phyloP scores from a whole-genome alignment of 2,113 vertebrate species.

The Leptodactylus fuscus region DNA sequence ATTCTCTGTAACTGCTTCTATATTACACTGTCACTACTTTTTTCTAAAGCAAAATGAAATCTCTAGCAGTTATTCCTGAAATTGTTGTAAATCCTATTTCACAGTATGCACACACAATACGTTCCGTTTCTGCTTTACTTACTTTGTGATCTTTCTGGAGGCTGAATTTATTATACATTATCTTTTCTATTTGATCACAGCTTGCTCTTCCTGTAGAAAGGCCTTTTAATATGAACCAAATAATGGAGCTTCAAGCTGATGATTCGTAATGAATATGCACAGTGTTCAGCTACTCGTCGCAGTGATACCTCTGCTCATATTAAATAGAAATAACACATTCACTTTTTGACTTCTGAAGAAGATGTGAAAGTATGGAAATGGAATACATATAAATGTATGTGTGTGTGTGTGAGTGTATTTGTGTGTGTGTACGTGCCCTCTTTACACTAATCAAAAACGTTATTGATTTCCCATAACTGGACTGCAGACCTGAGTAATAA shows the following conservation, averaged over 20 bases:
- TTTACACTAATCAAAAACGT: too few species aligned
- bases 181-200: conserved; percentile 15
- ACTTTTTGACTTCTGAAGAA: background rate
- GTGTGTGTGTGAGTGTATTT: too few species aligned
- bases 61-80: background rate
- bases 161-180: background rate
- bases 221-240: background rate
- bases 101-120: background rate
- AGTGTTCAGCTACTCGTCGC: background rate
- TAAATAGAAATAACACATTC: background rate
- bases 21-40: too few species aligned
- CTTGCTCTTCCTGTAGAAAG: conserved; percentile 4
- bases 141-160: background rate
- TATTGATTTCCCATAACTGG: too few species aligned
- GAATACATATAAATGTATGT: too few species aligned
- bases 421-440: too few species aligned
- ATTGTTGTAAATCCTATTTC: background rate
- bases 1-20: too few species aligned
- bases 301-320: background rate
- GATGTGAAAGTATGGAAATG: background rate
- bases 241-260: background rate
- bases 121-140: background rate
- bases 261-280: conserved; percentile 1
- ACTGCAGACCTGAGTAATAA: too few species aligned
- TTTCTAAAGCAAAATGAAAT: too few species aligned